Base-by-base conservation (phyloP, 1,140 invertebrate species). In the Prorops nasuta region DNA sequence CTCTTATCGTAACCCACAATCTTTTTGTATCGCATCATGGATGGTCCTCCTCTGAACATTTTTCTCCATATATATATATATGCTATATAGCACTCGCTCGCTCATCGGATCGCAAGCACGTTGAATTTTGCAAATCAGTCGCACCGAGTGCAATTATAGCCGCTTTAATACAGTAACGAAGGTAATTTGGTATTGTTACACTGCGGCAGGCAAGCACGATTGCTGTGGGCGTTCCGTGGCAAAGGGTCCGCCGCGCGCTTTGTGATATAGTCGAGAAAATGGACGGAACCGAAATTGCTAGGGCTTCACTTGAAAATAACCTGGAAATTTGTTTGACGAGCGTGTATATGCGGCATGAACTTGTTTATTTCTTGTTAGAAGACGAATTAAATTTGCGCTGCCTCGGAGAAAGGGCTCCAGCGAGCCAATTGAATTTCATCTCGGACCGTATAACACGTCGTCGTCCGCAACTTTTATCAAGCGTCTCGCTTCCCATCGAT, bases 101-200 rank as follows among this genome's bases (percentile, higher is more conserved):
- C n/a, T n/a, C n/a, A 28, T 28, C 24, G 10, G 10, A 10, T 28
- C 24, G 24, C 24, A 10, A 28, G 24, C 24, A 6, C 24, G 24
- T 10, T n/a, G 24, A 28, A 4, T 28, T 4, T 10, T 4, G 24
- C 24, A 28, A 28, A 4, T 4, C 51, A 55, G 49, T 60, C 48
- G 48, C 48, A 48, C 10, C 44, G 46, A 43, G 48, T n/a, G n/a
- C n/a, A n/a, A n/a, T n/a, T n/a, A n/a, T n/a, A 31, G 46, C 28
- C 39, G 24, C 36, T 34, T 56, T 64, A 44, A 60, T 56, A 48
- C 32, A 38, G 47, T 65, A 65, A 65, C 60, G 53, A 65, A 58
- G 63, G 58, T 63, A 60, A 63, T 63, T 63, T 58, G 31, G 19
- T 37, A 49, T 61, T 47, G 58, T 54, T 58, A 55, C 51, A 48